Evolutionary conservation across 2,113 vertebrate species (phyloP).

Genomic region (Channa maculata): DNA sequence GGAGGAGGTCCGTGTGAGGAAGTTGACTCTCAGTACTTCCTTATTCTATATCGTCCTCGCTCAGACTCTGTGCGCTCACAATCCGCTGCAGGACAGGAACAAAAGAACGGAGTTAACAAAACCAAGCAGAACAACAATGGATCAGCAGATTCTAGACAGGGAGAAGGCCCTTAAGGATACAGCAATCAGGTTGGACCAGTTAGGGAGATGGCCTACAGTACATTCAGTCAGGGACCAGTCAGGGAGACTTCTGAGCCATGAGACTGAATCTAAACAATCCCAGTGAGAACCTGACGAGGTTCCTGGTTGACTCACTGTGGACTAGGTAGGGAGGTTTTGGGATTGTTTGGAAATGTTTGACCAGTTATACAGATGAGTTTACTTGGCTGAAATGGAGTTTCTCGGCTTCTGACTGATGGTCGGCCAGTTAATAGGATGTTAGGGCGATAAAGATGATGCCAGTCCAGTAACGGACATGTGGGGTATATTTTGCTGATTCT

Average conservation of each 20-base stretch:
- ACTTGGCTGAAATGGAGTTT: not conserved
- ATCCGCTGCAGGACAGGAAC: conserved; percentile 86
- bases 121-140: too few relatives aligned
- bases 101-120: not conserved
- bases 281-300: too few relatives aligned
- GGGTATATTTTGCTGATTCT: too few relatives aligned
- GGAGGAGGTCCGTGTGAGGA: conserved; percentile 11
- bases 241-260: too few relatives aligned
- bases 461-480: not conserved
- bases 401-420: too few relatives aligned
- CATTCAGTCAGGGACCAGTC: too few relatives aligned
- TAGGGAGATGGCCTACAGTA: not conserved
- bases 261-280: too few relatives aligned
- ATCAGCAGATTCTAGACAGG: not conserved
- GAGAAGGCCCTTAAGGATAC: not conserved
- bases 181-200: not conserved
- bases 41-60: conserved; percentile 95
- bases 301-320: too few relatives aligned
- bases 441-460: too few relatives aligned
- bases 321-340: not conserved
- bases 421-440: too few relatives aligned
- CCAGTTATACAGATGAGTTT: too few relatives aligned
- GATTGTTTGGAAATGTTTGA: too few relatives aligned
- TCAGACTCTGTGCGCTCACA: conserved; percentile 93
- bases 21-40: conserved; percentile 7